Conservation (phyloP, 92 coral and sea anemone genomes). For the Epizoanthus fatuus region DNA sequence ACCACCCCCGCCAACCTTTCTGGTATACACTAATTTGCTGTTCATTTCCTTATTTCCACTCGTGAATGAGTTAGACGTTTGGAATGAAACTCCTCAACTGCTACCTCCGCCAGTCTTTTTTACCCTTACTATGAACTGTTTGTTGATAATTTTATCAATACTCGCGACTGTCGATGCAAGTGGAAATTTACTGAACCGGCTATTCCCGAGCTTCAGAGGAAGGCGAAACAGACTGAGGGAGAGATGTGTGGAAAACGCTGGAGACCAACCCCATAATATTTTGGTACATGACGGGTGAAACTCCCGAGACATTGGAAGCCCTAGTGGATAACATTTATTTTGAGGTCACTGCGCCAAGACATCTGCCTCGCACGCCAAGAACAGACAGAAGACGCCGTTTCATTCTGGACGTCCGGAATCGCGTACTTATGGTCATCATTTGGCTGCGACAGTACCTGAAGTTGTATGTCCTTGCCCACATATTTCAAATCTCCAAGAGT, state of each 20-base stretch:
- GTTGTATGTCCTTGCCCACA: conserved; percentile 21
- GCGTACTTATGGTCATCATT: conserved; percentile 37
- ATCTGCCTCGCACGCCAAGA: conserved; percentile 25
- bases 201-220: conserved; percentile 3
- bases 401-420: conserved; percentile 44
- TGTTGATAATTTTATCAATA: too few relatives aligned
- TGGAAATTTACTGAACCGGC: too few relatives aligned
- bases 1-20: conserved; percentile 10
- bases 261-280: conserved; percentile 27
- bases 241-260: conserved; percentile 20
- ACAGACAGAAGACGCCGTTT: conserved; percentile 38
- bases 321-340: conserved; percentile 11
- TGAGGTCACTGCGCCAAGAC: conserved; percentile 45
- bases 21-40: neutral
- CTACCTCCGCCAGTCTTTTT: neutral
- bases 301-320: conserved; percentile 16
- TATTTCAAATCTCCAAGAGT: conserved; percentile 48
- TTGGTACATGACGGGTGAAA: conserved; percentile 34
- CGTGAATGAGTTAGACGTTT: neutral
- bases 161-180: too few relatives aligned
- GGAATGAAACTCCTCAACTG: neutral
- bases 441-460: conserved; percentile 42
- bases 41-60: neutral
- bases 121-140: too few relatives aligned
- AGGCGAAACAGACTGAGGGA: neutral